Conservation (phyloP, 2,797 vertebrate genomes). For the Trachops cirrhosus region DNA sequence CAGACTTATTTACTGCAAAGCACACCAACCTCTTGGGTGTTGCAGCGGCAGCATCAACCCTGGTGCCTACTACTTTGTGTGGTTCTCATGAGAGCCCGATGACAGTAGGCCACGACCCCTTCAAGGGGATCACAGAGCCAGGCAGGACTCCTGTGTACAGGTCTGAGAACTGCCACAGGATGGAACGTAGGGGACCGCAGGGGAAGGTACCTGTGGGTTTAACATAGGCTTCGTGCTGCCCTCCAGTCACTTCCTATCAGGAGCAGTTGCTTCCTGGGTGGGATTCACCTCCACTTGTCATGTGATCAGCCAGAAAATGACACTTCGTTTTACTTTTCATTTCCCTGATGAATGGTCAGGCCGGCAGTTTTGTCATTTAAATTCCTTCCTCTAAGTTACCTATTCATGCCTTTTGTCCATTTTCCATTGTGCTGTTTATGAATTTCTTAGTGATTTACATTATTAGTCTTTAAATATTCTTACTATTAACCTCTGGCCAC, state of each 20-base stretch:
- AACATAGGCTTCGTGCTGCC: too few species aligned
- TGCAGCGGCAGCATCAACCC: not conserved
- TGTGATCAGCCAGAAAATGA: not conserved
- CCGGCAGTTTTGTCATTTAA: not conserved
- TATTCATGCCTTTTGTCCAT: not conserved
- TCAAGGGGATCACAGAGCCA: not conserved
- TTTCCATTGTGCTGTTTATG: not conserved
- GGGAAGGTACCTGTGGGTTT: not conserved
- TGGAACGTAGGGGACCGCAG: accelerated
- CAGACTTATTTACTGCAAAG: not conserved
- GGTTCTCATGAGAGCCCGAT: not conserved
- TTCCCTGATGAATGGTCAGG: not conserved
- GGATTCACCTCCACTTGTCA: not conserved
- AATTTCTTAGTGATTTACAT: not conserved
- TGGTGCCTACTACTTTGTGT: not conserved
- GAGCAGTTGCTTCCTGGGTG: not conserved
- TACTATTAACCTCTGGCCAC: not conserved
- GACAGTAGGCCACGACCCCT: not conserved
- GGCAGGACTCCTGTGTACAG: not conserved
- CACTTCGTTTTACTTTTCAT: not conserved
- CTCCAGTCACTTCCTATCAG: not conserved
- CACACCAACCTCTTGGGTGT: not conserved
- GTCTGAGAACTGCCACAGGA: not conserved
- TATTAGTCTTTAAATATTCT: not conserved
- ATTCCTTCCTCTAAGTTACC: not conserved